Percentiles rank a stretch among this genome's conserved stretches.
These are phyloP conservation scores for Phocides pigmalion DNA, from an alignment of 1,140 invertebrate genomes.

Conservation along the genomic window DNA sequence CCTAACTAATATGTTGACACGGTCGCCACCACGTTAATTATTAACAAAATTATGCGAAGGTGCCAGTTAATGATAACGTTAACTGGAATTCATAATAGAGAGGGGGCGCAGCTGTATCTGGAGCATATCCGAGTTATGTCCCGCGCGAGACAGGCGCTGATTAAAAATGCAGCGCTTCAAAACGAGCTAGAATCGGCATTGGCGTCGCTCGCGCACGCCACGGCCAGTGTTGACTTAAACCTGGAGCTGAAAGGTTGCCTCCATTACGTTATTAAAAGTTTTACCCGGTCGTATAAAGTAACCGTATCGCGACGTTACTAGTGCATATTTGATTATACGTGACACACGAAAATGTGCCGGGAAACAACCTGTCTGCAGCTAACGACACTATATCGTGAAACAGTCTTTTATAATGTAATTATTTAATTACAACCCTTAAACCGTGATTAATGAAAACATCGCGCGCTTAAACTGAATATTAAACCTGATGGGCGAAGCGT, in stretches of 20 bases:
- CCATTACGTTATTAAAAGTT: neutral
- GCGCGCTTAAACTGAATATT: slow-evolving; percentile 27
- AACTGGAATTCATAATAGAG: slow-evolving; percentile 80
- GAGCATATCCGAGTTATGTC: slow-evolving; percentile 78
- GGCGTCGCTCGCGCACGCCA: slow-evolving; percentile 71
- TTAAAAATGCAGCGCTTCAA: slow-evolving; percentile 81
- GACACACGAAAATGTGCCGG: slow-evolving; percentile 20
- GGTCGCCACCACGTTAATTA: slow-evolving; percentile 62
- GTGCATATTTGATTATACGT: slow-evolving; percentile 6
- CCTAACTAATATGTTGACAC: slow-evolving; percentile 48
- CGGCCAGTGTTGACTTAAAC: slow-evolving; percentile 55
- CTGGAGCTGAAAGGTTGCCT: slow-evolving; percentile 38
- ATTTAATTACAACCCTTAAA: slow-evolving; percentile 23
- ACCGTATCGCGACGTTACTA: slow-evolving; percentile 19
- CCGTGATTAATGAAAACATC: slow-evolving; percentile 21
- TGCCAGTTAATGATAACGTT: slow-evolving; percentile 79
- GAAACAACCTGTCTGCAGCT: neutral
- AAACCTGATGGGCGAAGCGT: slow-evolving; percentile 29
- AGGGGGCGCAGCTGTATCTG: slow-evolving; percentile 72
- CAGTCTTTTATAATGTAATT: slow-evolving; percentile 9
- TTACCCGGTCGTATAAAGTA: neutral
- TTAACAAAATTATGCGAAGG: slow-evolving; percentile 71
- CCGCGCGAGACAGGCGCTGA: slow-evolving; percentile 77
- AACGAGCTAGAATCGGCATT: slow-evolving; percentile 71
- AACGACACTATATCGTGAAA: slow-evolving; percentile 5